Evolutionary conservation across 1,140 invertebrate species (phyloP).

Genomic region (Acromyrmex heyeri): DNA sequence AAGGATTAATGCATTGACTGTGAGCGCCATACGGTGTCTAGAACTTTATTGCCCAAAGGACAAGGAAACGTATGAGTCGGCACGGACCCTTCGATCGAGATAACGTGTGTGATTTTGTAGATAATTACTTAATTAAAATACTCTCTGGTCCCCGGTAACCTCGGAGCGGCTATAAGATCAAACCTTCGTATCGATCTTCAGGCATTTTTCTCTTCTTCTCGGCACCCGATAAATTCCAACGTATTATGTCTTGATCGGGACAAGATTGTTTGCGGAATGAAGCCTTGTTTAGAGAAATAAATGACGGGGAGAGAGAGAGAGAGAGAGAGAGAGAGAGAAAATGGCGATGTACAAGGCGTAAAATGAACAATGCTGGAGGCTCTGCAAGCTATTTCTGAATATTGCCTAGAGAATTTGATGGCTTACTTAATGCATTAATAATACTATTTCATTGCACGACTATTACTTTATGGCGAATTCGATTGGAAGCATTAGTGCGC

Average conservation of each 20-base stretch:
- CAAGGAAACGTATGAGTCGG: conserved; percentile 14
- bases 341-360: background rate
- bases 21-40: background rate
- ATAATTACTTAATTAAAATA: conserved; percentile 78
- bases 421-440: conserved; percentile 4
- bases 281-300: conserved; percentile 42
- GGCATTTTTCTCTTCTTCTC: conserved; percentile 34
- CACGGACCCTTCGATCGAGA: conserved; percentile 46
- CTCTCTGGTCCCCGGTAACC: conserved; percentile 1
- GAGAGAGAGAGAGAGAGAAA: background rate
- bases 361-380: background rate
- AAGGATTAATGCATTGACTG: conserved; percentile 16
- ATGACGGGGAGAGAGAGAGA: background rate
- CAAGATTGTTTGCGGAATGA: conserved; percentile 48
- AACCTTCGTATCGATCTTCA: conserved; percentile 24
- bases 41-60: conserved; percentile 51
- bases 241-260: conserved; percentile 51
- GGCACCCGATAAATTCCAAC: conserved; percentile 40
- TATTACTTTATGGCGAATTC: background rate
- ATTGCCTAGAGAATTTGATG: background rate
- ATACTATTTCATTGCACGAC: background rate
- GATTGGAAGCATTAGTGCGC: too few species aligned
- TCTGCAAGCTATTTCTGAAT: background rate
- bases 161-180: conserved; percentile 4
- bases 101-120: conserved; percentile 55